These are phyloP conservation scores for Chrysomallon squamiferum DNA, from an alignment of 1,140 invertebrate genomes.

Conservation along the genomic window DNA sequence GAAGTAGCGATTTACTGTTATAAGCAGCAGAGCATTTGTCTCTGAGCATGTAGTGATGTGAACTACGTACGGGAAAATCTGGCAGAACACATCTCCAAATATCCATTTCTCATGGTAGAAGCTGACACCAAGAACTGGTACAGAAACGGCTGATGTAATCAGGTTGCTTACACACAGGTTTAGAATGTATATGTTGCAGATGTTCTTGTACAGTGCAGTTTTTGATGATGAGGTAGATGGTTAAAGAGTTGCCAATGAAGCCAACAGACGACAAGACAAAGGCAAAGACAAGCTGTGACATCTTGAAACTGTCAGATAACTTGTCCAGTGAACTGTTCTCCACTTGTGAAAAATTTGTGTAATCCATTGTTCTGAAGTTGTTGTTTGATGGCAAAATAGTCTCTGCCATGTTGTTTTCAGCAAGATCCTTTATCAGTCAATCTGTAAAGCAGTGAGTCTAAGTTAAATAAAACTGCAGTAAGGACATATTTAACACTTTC, in stretches of 20 bases:
- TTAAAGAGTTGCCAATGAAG: neutral
- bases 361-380: too few species aligned
- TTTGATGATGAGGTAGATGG: neutral
- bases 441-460: too few species aligned
- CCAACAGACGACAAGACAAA: neutral
- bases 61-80: constrained; percentile 20
- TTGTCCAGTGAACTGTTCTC: too few species aligned
- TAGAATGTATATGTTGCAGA: constrained; percentile 20
- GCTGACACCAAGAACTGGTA: constrained; percentile 19
- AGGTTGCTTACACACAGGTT: constrained; percentile 25
- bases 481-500: too few species aligned
- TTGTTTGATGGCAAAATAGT: too few species aligned
- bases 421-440: too few species aligned
- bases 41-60: constrained; percentile 18
- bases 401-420: too few species aligned
- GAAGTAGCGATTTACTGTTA: constrained; percentile 28
- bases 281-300: too few species aligned
- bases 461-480: too few species aligned
- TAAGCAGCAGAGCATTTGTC: constrained; percentile 14
- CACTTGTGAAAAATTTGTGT: too few species aligned
- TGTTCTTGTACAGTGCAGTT: neutral
- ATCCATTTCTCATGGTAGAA: constrained; percentile 5
- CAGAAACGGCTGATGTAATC: constrained; percentile 8
- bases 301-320: too few species aligned
- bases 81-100: constrained; percentile 8